Base-by-base conservation (phyloP, 2,888 invertebrate genomes). In the Tinea trinotella region DNA sequence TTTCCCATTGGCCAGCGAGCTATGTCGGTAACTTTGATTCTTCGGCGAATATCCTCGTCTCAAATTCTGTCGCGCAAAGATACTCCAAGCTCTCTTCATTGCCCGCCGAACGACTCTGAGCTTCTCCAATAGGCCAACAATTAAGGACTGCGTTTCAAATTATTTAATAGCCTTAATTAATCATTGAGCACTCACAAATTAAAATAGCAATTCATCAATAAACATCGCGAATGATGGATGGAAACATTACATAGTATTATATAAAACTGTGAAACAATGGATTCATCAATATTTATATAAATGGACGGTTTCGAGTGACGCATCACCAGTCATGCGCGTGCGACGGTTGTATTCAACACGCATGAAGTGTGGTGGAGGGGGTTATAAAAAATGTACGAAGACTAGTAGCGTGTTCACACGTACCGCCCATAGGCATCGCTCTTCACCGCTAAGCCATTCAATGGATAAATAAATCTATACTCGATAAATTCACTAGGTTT, bases 251-350 rank as follows among this genome's bases (percentile, higher is more conserved):
- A 19, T 19, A 17, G 19, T 46, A 46, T 46, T 46, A 46, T 19
- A 46, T 46, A 46, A 44, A 19, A 10, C 19, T 50, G 4, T 13
- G 20, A 50, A 24, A 50, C 50, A 22, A 50, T 50, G 24, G 24
- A 24, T 24, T 50, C 24, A 50, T 50, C 50, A 50, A 50, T 50
- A 50, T 50, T 50, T 24, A 50, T 50, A 24, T 9, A 3, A 12
- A 22, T 24, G 19, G 46, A 24, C 50, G 50, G 50, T 24, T 50
- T 50, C 7, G 5, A 50, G 50, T 50, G 50, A 22, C 50, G 50
- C 50, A 50, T 15, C 24, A 50, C 24, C 24, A 50, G 50, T 19
- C 50, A 50, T 50, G 50, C 50, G 50, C 50, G 50, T 50, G 50
- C 24, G 46, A 46, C 24, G 24, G 50, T 50, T 50, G 50, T 19